Evolutionary conservation across 2,888 invertebrate species (phyloP), one percentile per base, ranked within the genome.

Genomic region (Sipha maydis): DNA sequence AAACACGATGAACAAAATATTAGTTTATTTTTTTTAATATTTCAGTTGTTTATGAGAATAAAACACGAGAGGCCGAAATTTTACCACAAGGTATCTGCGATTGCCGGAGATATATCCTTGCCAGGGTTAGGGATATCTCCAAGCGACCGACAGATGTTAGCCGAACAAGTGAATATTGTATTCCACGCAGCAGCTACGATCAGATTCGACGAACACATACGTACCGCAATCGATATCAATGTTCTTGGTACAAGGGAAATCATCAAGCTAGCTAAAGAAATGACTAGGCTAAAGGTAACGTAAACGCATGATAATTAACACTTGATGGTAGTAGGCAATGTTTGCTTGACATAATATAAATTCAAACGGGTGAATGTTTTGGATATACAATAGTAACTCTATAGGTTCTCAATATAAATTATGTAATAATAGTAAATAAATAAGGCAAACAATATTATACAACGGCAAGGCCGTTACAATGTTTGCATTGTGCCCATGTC

Each of bases 151-250:
- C 93, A 94, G 90, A 93, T 93, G 89, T 92, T 95, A 5, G 92
- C 93, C 0, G 93, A 95, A 8, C 94, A 95, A 91, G 94, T 96
- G 67, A 92, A 93, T 83, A 92, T 95, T 82, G 94, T 96, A 21
- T 95, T 99, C 92, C 97, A 99, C 91, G 96, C 96, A 17, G 98
- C 98, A 0, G 99, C 98, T 0, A 98, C 98, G 0, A 96, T 98
- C 9, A 94, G 95, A 91, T 98, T 98, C 91, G 96, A 97, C 91
- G 97, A 97, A 91, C 95, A 95, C 79, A 92, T 98, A 0, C 94
- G 95, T 91, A 92, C 95, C 2, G 96, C 97, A 0, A 93, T 96
- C 77, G 94, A 94, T 79, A 96, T 96, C 91, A 97, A 97, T 92
- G 95, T 97, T 3, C 93, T 94, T 38, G 97, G 96, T 0, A 95